Evolutionary conservation across 2,797 vertebrate species (phyloP), one percentile per base, ranked within the genome.

Genomic region (Sebastes cheni): DNA sequence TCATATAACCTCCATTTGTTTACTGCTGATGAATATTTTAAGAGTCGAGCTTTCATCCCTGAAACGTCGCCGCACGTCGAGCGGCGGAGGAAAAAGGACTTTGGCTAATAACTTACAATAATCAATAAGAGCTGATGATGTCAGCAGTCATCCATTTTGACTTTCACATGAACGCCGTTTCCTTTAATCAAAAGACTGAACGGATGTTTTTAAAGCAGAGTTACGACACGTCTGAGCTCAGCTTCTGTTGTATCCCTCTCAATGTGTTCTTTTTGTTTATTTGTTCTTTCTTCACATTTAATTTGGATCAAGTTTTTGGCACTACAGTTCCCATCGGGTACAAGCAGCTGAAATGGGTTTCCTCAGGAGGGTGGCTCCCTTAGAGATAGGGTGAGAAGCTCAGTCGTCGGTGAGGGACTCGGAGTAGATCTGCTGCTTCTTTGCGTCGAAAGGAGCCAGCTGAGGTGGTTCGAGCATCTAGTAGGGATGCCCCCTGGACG

Each of bases 21-120:
- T 86, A 85, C 80, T 11, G 67, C 83, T 69, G 85, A 72, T 85
- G 86, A 89, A 91, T 88, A 86, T 86, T 91, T 89, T 69, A 92
- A 85, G 79, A 88, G 81, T 75, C 25, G 73, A 83, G 89, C 89
- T 89, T 89, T 92, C 83, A 85, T 59, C 59, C 50, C 76, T 86
- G 72, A 90, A 71, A 84, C 13, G 65, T 72, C 13, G 23, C 59
- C 2, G n/a, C 2, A 0, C 16, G 56, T 74, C 4, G 6, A 73
- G 77, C 9, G 3, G 42, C 46, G 50, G 5, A 1, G 8, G 10
- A 36, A 11, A 39, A 54, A 1, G 42, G 67, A 73, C 30, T 29
- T 42, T 50, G 22, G 75, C 64, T 79, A 80, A 88, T 86, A 80
- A 87, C 79, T 82, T 71, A 81, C 30, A 65, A 73, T 77, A 39